A percentile compares a stretch with the other conserved stretches of the same genome.
Conservation (phyloP, 2,797 vertebrate genomes). For the Leptoclinus maculatus region DNA sequence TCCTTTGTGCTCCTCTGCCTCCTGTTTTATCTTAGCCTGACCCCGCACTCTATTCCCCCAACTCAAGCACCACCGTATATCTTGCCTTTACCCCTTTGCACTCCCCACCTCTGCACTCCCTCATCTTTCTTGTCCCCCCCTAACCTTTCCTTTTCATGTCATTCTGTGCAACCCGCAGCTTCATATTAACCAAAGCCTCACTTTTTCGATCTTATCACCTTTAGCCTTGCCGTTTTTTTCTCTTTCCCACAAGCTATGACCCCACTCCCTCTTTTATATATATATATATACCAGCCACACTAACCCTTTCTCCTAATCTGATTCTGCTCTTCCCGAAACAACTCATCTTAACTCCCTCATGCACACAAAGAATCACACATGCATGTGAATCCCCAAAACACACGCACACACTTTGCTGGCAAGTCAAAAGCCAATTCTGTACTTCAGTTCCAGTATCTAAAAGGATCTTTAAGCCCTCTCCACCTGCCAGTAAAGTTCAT, state of each 20-base stretch:
- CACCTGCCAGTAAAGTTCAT: conserved; percentile 31
- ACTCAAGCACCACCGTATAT: conserved; percentile 23
- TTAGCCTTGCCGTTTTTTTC: conserved; percentile 14
- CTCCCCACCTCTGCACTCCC: conserved; percentile 25
- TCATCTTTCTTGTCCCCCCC: conserved; percentile 16
- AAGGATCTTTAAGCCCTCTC: conserved; percentile 37
- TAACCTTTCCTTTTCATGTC: conserved; percentile 46
- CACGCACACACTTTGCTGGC: neutral
- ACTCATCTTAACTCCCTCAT: conserved; percentile 22
- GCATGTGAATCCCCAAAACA: neutral
- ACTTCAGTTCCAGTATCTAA: conserved; percentile 39
- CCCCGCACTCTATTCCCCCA: conserved; percentile 19
- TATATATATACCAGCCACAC: neutral
- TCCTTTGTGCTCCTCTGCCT: conserved; percentile 27
- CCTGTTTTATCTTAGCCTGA: conserved; percentile 46
- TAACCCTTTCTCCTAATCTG: conserved; percentile 27
- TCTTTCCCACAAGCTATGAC: conserved; percentile 14
- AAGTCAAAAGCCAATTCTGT: neutral
- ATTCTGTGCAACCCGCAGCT: conserved; percentile 24
- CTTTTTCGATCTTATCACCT: conserved; percentile 55
- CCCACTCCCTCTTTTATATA: neutral
- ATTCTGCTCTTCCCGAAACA: conserved; percentile 27
- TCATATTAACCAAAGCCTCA: conserved; percentile 29
- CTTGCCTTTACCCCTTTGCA: conserved; percentile 46
- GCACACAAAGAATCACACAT: conserved; percentile 12